These are phyloP conservation scores for Gymnogyps californianus DNA, from an alignment of 2,113 vertebrate species.

Conservation along the genomic window DNA sequence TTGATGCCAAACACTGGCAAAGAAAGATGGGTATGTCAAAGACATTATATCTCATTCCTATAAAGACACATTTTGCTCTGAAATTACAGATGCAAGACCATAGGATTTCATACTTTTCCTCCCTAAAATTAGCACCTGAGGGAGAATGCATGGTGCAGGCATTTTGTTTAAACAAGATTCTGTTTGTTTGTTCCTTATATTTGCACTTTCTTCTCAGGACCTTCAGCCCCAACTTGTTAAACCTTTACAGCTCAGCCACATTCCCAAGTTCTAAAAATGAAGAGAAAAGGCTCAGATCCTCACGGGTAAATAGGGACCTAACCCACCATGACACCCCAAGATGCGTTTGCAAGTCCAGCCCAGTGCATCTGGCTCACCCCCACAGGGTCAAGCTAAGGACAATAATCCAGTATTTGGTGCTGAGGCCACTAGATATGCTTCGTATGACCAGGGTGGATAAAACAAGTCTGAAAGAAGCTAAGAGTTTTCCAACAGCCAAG, in stretches of 20 bases:
- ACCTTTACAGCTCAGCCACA: background rate
- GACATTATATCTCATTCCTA: background rate
- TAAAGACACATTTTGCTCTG: background rate
- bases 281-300: background rate
- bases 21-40: background rate
- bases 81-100: background rate
- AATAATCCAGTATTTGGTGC: background rate
- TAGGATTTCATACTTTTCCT: background rate
- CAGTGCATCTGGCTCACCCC: background rate
- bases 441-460: background rate
- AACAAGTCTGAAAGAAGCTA: background rate
- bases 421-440: background rate
- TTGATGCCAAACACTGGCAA: background rate
- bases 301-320: background rate
- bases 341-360: background rate
- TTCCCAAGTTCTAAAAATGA: background rate
- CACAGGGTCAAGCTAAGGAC: background rate
- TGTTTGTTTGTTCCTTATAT: background rate
- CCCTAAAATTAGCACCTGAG: background rate
- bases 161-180: background rate
- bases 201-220: background rate
- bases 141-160: background rate
- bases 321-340: fast-evolving
- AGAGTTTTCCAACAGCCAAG: background rate
- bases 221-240: background rate